Conservation (phyloP, 1,140 invertebrate species). For the Copidosoma floridanum region DNA sequence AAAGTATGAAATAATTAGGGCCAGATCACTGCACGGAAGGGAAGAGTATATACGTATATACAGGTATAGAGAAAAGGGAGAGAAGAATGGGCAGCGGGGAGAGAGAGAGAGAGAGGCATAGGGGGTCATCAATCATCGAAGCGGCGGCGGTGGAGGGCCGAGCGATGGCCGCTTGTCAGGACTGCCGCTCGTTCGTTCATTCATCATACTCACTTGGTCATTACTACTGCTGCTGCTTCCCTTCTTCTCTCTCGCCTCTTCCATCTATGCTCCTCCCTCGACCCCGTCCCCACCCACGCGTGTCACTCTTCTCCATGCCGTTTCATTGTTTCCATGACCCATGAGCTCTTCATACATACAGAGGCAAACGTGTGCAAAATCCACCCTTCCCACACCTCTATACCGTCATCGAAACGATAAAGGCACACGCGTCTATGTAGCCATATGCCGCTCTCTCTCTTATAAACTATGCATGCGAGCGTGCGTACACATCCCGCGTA, state of each 20-base stretch:
- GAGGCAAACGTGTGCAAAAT: no score
- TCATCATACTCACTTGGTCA: conserved; percentile 56
- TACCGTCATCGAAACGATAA: no score
- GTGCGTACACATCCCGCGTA: no score
- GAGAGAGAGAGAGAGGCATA: conserved; percentile 1
- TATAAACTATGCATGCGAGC: no score
- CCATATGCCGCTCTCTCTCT: no score
- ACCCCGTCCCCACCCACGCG: neutral
- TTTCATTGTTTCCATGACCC: conserved; percentile 44
- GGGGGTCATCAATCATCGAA: conserved; percentile 53
- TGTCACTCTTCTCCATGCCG: conserved; percentile 14
- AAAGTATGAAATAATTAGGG: conserved; percentile 61
- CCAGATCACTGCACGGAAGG: conserved; percentile 30
- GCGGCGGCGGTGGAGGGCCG: no score
- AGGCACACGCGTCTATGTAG: no score
- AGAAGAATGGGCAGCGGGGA: neutral
- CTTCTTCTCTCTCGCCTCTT: neutral
- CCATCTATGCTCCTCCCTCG: neutral
- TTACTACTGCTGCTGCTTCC: conserved; percentile 30
- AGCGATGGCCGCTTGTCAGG: conserved; percentile 56
- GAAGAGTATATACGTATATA: neutral
- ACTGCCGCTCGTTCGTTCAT: conserved; percentile 46
- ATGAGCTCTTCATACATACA: no score
- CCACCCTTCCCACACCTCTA: no score
- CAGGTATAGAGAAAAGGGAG: neutral